A percentile compares a stretch with the other conserved stretches of the same genome.
Conservation (phyloP, 1,140 invertebrate species). For the Caligus rogercresseyi region DNA sequence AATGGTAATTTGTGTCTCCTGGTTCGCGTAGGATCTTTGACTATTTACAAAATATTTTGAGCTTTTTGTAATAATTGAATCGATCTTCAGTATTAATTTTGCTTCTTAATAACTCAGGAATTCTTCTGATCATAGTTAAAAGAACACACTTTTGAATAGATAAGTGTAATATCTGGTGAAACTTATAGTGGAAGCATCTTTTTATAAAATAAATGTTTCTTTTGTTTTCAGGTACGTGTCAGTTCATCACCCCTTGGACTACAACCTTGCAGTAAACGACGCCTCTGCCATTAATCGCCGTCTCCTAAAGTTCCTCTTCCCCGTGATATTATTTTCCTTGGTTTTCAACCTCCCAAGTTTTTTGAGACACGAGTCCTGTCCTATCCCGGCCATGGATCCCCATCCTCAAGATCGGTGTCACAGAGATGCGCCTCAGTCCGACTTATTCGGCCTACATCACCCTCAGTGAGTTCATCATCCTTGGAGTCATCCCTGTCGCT, state of each 20-base stretch:
- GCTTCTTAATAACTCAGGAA: no score
- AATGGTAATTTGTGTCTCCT: no score
- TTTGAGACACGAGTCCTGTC: neutral
- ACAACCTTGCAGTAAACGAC: constrained; percentile 6
- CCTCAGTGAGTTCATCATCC: constrained; percentile 5
- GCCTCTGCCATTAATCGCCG: neutral
- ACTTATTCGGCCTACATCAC: constrained; percentile 4
- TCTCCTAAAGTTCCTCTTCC: neutral
- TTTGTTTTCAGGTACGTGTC: constrained; percentile 11
- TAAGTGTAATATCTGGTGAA: no score
- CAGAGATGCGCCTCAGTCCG: constrained; percentile 1
- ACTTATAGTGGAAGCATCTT: neutral
- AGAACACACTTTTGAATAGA: no score
- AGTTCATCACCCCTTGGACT: constrained; percentile 13
- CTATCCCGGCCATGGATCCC: neutral
- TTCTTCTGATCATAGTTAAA: no score
- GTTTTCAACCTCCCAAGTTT: constrained; percentile 5
- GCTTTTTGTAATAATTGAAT: no score
- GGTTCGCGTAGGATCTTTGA: no score
- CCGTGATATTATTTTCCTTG: neutral
- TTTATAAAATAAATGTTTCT: neutral
- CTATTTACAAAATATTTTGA: no score
- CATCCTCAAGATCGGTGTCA: neutral
- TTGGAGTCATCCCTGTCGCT: constrained; percentile 2
- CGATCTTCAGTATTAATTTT: no score